Base-by-base conservation (phyloP, 1,140 invertebrate genomes). In the Pteromalus puparum region DNA sequence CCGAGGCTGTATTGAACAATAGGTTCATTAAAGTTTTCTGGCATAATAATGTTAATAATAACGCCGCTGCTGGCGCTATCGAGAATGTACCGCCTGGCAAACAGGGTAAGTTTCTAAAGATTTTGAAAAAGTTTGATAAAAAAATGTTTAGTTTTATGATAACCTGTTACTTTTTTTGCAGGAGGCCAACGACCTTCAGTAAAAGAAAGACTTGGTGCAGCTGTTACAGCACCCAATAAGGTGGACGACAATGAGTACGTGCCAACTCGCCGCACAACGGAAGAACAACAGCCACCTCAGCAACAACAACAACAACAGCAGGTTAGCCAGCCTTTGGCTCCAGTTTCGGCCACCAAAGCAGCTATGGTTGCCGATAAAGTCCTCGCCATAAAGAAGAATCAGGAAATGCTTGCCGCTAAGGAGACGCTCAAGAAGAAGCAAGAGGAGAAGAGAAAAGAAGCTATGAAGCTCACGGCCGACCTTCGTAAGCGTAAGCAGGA, bases 1-100 rank as follows among this genome's bases (percentile, higher is more conserved):
- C 98, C 0, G 98, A 99, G 91, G 98, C 99, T 21, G 98, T 99
- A 2, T 95, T 99, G 15, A 99, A 99, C 91, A 99, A 99, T 92
- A 94, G 98, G 82, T 97, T 97, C 88, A 97, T 97, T 84, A 97
- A 97, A 91, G 96, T 97, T 42, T 97, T 97, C 91, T 97, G 96
- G 96, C 96, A 97, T 87, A 96, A 95, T 86, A 92, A 90, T 87
- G 88, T 87, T 42, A 92, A 89, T 30, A 93, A 92, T 74, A 91
- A 91, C 85, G 86, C 90, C 26, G 86, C 89, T 12, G 82, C 85
- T 30, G 90, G 90, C 38, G 92, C 92, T 5, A 93, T 92, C 24
- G 93, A 93, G 83, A 93, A 93, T 84, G 92, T 93, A 46, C 92
- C 92, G 30, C 92, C 92, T 13, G 89, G 91, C 83, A 90, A 90